Conservation (phyloP, 2,888 invertebrate species). For the Lasioglossum figueresi region DNA sequence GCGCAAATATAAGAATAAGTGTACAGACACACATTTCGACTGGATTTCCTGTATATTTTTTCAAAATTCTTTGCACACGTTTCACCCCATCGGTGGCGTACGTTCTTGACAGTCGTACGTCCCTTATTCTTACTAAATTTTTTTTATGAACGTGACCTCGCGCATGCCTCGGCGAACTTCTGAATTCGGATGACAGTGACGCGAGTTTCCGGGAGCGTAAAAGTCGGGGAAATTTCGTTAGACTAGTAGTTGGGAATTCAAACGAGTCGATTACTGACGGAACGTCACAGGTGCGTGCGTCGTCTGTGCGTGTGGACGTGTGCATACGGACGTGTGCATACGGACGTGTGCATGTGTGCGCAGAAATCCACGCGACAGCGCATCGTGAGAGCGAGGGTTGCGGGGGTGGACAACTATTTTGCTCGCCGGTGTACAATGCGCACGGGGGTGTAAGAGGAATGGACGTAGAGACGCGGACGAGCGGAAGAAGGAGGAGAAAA, state of each 20-base stretch:
- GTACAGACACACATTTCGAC: background rate
- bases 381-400: background rate
- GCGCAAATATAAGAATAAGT: background rate
- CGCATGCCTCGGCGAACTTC: background rate
- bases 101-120: background rate
- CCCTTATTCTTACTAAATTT: background rate
- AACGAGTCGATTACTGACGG: constrained; percentile 5
- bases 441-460: constrained; percentile 13
- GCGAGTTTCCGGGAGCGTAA: background rate
- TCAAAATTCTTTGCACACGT: background rate
- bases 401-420: constrained; percentile 8
- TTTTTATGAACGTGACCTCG: background rate
- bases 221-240: background rate
- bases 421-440: constrained; percentile 11
- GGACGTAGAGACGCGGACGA: background rate
- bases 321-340: background rate
- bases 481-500: constrained; percentile 17
- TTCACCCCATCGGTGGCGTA: background rate
- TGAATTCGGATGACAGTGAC: background rate
- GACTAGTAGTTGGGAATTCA: background rate
- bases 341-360: background rate
- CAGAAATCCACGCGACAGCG: background rate
- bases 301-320: background rate
- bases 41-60: background rate
- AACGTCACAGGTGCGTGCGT: background rate